Base-by-base conservation (phyloP, 1,140 invertebrate genomes). In the Aphelenchoides fujianensis region DNA sequence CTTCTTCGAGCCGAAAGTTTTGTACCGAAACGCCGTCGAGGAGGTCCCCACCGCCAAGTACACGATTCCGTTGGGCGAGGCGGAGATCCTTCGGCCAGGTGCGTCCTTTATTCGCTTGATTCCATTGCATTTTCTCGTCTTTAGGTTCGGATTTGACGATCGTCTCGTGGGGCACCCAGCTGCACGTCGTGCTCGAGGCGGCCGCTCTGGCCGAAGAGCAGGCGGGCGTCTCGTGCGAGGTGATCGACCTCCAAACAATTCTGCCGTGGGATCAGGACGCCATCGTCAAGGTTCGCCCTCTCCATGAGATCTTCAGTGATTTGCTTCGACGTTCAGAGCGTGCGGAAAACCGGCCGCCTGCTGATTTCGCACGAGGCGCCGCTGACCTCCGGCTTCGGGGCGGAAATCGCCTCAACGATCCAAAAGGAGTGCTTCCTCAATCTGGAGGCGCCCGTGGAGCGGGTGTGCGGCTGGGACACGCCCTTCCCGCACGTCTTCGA, bases 401-500 rank as follows among this genome's bases (percentile, higher is more conserved):
- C 93, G n/a, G 96, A 98, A 88, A 87, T 98, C 9, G 92, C 95
- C 30, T 92, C 95, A 0, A 90, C 91, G 3, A 90, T 99, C 78
- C 94, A 97, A 92, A 89, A 91, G 79, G 90, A 94, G 79, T 98
- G 95, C 85, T 98, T 99, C 85, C 87, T 98, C 37, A 88, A 94
- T 84, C 88, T 98, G 69, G 94, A 98, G 86, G 92, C 95, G 3
- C 96, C 96, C 0, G 88, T 98, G 16, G 86, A 89, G 57, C 88
- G 96, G 82, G 91, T 97, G 1, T 90, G 93, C 55, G 96, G 96
- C n/a, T 95, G 92, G 88, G 96, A 99, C 86, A 93, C 94, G 2
- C 95, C 96, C 1, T 98, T 98, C 87, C 93, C 96, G 3, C 92
- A 95, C 86, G 89, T 97, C 2, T 96, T 91, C 86, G 96, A 99